Base-by-base conservation (phyloP, 2,888 invertebrate species). In the Ernsta delagoae region DNA sequence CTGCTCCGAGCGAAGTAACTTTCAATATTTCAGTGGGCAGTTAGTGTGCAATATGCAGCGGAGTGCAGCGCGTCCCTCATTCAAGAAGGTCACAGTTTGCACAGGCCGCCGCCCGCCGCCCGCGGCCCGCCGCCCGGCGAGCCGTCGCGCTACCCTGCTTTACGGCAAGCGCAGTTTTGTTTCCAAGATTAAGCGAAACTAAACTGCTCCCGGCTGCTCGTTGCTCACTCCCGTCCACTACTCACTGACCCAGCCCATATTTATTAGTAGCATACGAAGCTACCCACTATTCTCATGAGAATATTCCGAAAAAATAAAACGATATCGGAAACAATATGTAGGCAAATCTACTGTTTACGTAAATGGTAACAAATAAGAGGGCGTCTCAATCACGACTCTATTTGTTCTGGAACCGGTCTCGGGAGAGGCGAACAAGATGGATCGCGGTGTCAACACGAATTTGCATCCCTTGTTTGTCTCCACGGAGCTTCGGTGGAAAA, bases 381-480 rank as follows among this genome's bases (percentile, higher is more conserved):
- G 77, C 82, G 86, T 85, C 89, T 89, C 90, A 88, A 92, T 92
- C 90, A 89, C 87, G 81, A 84, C 81, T 83, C 87, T 89, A 90
- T 92, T 90, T 90, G 87, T 88, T 87, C 86, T 81, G 85, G 82
- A 84, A 83, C 84, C 78, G 86, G 91, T 90, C 92, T 91, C 90
- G 77, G 79, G 91, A 89, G 92, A 90, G 88, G 75, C 89, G 90
- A 90, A 92, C 91, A 90, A 93, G 92, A 92, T 87, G 90, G 92
- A 93, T 93, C 88, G 93, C 83, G 86, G 90, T 90, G 92, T 92
- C 93, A 92, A 93, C 93, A 92, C 88, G 88, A 92, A 93, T 93
- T 92, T 93, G 93, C 93, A 93, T 93, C 90, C 89, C 87, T 90
- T 93, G 92, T 93, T 92, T 92, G 90, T 93, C 90, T 90, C 90